Evolutionary conservation across 2,888 invertebrate genomes (phyloP), one percentile per base, ranked within the genome.

Genomic region (Diarsia rubi): DNA sequence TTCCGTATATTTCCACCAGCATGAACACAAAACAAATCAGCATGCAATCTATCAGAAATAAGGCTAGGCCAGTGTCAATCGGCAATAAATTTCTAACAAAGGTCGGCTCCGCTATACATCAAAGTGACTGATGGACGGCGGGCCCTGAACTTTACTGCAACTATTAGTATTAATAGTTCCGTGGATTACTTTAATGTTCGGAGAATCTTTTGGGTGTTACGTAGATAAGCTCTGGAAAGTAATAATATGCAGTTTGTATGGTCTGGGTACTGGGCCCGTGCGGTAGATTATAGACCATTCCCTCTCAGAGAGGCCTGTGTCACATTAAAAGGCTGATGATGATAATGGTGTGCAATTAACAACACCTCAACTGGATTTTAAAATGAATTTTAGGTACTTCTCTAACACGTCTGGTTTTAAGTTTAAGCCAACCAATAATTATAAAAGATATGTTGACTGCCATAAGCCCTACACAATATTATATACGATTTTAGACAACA

Each of bases 41-140:
- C 11, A n/a, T 24, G 16, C 52, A 45, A 82, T 68, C 65, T 57
- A 68, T 83, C 68, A 72, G 59, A 69, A 70, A 57, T 66, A 60
- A 78, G 80, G 42, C 64, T 45, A 24, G 68, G 76, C 66, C 59
- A 64, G 71, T 84, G 85, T 83, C 82, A 84, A 83, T 73, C 45
- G 65, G 65, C 60, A 62, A 78, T 83, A 81, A 75, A 86, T 83
- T 69, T 63, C 54, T 59, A 37, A 65, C 24, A 67, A 82, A 73
- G 83, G 86, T 83, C 79, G 27, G n/a, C 62, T 1, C 9, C 12
- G 52, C 69, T 14, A 60, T 85, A 68, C 47, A 65, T 85, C 75
- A 82, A 21, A 62, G 49, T 85, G 82, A 83, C 47, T 71, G 82
- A 85, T 78, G 63, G 67, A n/a, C 31, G 27, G 3, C 52, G 12